These are phyloP conservation scores for Schizotus pectinicornis DNA, from an alignment of 2,888 invertebrate species.

Conservation along the genomic window DNA sequence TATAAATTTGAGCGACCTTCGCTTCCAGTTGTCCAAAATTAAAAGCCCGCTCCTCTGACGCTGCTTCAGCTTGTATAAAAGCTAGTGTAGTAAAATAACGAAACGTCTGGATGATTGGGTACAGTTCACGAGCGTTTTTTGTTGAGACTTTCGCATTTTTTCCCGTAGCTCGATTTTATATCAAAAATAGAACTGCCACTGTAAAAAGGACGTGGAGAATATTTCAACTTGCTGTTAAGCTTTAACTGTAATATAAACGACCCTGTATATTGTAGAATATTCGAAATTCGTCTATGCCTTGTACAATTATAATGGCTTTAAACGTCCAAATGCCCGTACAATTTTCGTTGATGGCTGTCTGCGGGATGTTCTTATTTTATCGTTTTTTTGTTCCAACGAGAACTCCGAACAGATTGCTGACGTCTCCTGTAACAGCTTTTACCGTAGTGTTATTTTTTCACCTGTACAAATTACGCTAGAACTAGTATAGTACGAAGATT, in stretches of 20 bases:
- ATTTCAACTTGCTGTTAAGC: slow-evolving; percentile 53
- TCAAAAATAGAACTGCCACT: slow-evolving; percentile 52
- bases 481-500: slow-evolving; percentile 19
- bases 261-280: slow-evolving; percentile 40
- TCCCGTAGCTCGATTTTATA: slow-evolving; percentile 34
- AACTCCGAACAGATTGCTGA: neutral
- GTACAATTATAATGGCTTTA: slow-evolving; percentile 41
- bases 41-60: no score
- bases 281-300: slow-evolving; percentile 36
- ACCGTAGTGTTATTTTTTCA: slow-evolving; percentile 24
- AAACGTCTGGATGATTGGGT: no score
- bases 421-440: slow-evolving; percentile 10
- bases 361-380: neutral
- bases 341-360: slow-evolving; percentile 7
- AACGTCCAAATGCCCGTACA: slow-evolving; percentile 33
- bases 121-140: no score
- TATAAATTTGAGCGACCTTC: no score
- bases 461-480: slow-evolving; percentile 23
- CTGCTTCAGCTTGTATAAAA: no score
- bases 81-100: no score
- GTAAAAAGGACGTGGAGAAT: slow-evolving; percentile 40
- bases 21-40: no score
- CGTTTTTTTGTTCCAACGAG: no score
- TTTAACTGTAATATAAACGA: slow-evolving; percentile 54
- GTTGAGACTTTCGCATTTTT: neutral